A percentile compares a stretch with the other conserved stretches of the same genome.
These are phyloP conservation scores for Ophraella communa DNA, from an alignment of 2,888 invertebrate genomes.

Conservation along the genomic window DNA sequence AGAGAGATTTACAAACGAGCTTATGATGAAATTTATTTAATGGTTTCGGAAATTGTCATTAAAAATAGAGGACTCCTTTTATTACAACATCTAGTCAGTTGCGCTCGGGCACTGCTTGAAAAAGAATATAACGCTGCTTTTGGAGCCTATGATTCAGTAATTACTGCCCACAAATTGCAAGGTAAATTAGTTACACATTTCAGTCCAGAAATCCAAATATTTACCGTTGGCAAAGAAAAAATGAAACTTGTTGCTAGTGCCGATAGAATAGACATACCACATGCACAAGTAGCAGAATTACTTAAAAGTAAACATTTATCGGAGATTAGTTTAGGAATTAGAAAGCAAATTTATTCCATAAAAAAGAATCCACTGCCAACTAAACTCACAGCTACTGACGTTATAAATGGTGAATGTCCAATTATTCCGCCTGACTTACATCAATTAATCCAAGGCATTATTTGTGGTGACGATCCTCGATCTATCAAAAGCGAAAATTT, in stretches of 20 bases:
- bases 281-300: background rate
- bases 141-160: background rate
- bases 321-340: background rate
- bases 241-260: background rate
- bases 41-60: background rate
- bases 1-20: background rate
- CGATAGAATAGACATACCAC: background rate
- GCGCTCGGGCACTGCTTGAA: background rate
- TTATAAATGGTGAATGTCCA: background rate
- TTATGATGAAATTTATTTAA: background rate
- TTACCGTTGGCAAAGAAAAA: background rate
- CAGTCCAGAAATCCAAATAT: background rate
- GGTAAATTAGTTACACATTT: background rate
- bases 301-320: background rate
- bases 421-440: background rate
- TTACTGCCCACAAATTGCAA: background rate
- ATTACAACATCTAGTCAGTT: background rate
- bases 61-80: background rate
- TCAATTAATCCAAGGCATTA: background rate
- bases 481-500: background rate
- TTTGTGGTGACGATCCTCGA: background rate
- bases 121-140: background rate
- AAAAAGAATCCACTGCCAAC: background rate
- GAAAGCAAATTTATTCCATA: background rate
- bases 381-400: background rate